These are phyloP conservation scores for Callimorpha dominula DNA, from an alignment of 2,888 invertebrate genomes.

Conservation along the genomic window DNA sequence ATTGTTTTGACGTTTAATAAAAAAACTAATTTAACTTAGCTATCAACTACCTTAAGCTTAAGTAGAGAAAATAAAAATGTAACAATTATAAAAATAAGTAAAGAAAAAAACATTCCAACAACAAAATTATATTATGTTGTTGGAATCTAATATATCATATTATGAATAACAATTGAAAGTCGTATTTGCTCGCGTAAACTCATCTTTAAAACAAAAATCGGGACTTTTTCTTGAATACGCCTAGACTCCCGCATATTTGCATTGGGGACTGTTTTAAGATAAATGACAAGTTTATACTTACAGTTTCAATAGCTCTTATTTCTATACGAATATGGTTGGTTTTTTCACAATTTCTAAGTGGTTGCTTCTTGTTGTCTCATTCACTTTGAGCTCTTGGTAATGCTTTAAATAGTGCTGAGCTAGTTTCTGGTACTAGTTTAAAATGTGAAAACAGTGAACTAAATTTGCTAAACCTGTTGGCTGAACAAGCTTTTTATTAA, in stretches of 20 bases:
- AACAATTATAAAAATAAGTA: too few species aligned
- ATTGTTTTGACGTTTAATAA: too few species aligned
- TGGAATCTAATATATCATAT: too few species aligned
- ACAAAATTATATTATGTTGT: too few species aligned
- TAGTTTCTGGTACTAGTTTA: constrained; percentile 30
- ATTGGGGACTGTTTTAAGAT: constrained; percentile 53
- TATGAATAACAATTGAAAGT: constrained; percentile 19
- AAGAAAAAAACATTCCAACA: too few species aligned
- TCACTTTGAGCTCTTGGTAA: constrained; percentile 42
- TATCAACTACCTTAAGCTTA: too few species aligned
- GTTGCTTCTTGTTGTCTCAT: constrained; percentile 18
- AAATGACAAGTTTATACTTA: constrained; percentile 39
- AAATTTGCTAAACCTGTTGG: constrained; percentile 9
- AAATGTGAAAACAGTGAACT: constrained; percentile 21
- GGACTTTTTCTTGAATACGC: constrained; percentile 48
- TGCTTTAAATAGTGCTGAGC: constrained; percentile 39
- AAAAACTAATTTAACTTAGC: too few species aligned
- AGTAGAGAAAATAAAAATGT: too few species aligned
- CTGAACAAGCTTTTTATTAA: not conserved
- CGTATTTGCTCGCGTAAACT: constrained; percentile 18
- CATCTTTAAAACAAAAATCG: constrained; percentile 37
- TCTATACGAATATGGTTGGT: not conserved
- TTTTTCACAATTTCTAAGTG: constrained; percentile 12
- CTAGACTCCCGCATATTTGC: constrained; percentile 57
- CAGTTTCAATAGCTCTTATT: constrained; percentile 15